Conservation (phyloP, 2,113 vertebrate species). For the Mormyrus lacerda region DNA sequence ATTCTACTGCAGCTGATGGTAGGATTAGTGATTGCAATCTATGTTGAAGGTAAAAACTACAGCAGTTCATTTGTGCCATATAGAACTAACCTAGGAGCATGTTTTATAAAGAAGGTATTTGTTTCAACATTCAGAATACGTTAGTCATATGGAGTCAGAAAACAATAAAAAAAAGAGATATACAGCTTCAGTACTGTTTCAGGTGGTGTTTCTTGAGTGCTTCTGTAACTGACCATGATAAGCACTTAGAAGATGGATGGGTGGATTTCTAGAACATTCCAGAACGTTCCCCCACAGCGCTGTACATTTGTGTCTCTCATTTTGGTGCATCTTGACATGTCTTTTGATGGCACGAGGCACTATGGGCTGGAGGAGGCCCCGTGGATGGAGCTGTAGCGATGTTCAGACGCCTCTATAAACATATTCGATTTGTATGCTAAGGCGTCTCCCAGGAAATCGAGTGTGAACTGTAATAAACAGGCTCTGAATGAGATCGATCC, state of each 20-base stretch:
- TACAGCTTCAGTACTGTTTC: background rate
- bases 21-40: background rate
- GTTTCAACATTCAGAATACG: background rate
- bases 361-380: background rate
- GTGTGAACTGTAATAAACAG: slow-evolving; percentile 12
- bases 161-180: background rate
- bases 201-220: background rate
- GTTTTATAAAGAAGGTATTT: background rate
- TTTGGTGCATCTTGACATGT: background rate
- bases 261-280: background rate
- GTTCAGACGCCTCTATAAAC: background rate
- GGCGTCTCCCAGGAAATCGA: background rate
- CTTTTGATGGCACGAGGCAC: too few relatives aligned
- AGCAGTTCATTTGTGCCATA: background rate
- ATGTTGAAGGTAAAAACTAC: background rate
- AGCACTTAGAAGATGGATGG: background rate
- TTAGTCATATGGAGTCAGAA: background rate
- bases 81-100: background rate
- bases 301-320: background rate
- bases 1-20: background rate
- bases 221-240: background rate
- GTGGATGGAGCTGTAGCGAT: background rate
- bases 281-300: background rate
- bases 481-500: slow-evolving; percentile 6
- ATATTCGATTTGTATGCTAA: slow-evolving; percentile 5